Base-by-base conservation (phyloP, 2,113 vertebrate genomes). In the Callionymus lyra region DNA sequence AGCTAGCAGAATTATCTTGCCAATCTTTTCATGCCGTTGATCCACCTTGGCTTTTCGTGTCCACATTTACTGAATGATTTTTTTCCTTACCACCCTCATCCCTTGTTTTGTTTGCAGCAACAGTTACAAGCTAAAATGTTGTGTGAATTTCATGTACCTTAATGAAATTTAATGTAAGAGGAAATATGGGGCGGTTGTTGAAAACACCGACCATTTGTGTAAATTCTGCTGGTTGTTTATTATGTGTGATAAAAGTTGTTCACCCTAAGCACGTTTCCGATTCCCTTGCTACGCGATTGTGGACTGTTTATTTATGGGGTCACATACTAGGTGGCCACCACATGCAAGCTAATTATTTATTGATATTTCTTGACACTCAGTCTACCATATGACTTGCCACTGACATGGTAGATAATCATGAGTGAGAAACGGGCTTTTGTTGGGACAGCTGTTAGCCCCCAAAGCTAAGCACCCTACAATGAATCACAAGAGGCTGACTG, bases 401-500 rank as follows among this genome's bases (percentile, higher is more conserved):
- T 67, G 78, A 76, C 69, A 71, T 61, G 67, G 33, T 31, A 61
- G 21, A 44, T 53, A 65, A 74, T 38, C 65, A 79, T 57, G 72
- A 82, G 74, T 77, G 75, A 66, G 77, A 82, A 79, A 70, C 32
- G 2, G 44, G 65, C 66, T 69, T 84, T 85, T 85, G 83, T 87
- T 83, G 82, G 74, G 76, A 79, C 85, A 86, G 85, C 82, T 86
- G 83, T 81, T 77, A 53, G 59, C 65, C 59, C 55, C 63, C 64
- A 49, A 65, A 9, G 37, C 68, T 59, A 43, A 6, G 12, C 38
- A 33, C 46, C 65, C 58, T 42, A 59, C 68, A 65, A 56, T 64
- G 63, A 47, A 56, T 56, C 34, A 36, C 49, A 51, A 72, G 64
- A 70, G 59, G 63, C 63, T 58, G 59, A 61, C 49, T 65, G 59